Evolutionary conservation across 2,113 vertebrate genomes (phyloP).

Genomic region (Ictalurus furcatus): DNA sequence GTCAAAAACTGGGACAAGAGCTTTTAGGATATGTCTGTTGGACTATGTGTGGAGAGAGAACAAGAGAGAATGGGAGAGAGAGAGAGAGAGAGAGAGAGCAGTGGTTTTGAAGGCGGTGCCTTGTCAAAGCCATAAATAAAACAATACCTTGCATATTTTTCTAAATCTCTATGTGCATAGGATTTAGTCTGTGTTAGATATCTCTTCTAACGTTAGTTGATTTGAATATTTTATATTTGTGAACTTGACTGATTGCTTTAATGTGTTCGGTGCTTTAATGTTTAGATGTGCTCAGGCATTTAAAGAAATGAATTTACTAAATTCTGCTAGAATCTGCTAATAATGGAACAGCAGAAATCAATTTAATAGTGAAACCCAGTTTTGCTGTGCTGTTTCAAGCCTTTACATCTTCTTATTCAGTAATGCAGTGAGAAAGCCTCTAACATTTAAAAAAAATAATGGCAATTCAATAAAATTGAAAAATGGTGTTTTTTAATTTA

Average conservation of each 20-base stretch:
- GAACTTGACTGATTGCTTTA: background rate
- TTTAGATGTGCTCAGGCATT: background rate
- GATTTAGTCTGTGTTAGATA: background rate
- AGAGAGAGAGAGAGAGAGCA: background rate
- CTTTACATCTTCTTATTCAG: background rate
- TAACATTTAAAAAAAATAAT: background rate
- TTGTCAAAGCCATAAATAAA: background rate
- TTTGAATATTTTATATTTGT: background rate
- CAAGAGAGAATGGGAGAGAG: background rate
- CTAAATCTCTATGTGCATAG: background rate
- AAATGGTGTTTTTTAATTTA: background rate
- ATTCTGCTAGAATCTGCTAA: background rate
- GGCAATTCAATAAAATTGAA: background rate
- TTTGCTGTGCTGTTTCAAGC: background rate
- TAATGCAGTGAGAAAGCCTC: background rate
- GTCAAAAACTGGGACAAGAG: conserved; percentile 46
- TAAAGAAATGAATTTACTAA: background rate
- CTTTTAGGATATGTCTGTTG: conserved; percentile 40
- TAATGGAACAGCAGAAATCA: background rate
- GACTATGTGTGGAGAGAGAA: background rate
- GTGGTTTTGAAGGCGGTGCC: background rate
- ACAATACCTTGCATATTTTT: background rate
- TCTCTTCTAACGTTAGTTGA: background rate
- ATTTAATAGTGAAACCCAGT: background rate
- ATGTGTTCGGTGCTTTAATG: background rate